Evolutionary conservation across 2,113 vertebrate genomes (phyloP).

Genomic region (Myotis yumanensis): DNA sequence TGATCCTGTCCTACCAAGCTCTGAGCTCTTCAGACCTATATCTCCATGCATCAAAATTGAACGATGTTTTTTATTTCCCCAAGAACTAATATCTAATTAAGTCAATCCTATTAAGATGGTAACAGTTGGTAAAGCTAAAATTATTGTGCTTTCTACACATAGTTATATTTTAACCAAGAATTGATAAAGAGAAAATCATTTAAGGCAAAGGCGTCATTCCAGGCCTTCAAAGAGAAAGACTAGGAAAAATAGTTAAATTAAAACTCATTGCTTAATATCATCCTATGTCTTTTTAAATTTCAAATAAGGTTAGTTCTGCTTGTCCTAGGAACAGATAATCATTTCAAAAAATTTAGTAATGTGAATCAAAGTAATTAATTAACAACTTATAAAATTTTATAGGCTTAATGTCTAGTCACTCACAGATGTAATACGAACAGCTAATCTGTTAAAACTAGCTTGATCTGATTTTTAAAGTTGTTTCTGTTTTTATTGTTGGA

Average conservation of each 20-base stretch:
- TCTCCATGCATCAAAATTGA: background rate
- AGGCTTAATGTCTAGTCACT: background rate
- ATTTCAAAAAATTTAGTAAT: slow-evolving; percentile 31
- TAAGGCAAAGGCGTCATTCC: background rate
- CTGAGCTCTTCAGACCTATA: background rate
- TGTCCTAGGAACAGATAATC: background rate
- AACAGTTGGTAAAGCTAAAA: background rate
- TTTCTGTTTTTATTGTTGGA: background rate
- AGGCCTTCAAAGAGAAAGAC: background rate
- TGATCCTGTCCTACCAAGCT: background rate
- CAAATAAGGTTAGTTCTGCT: background rate
- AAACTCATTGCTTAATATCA: background rate
- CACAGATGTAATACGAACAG: background rate
- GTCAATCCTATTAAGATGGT: background rate
- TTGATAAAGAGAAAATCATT: background rate
- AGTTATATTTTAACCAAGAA: background rate
- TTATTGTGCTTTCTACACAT: background rate
- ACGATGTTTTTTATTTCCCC: background rate
- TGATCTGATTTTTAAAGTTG: slow-evolving; percentile 12
- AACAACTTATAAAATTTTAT: slow-evolving; percentile 10
- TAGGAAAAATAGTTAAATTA: slow-evolving; percentile 4
- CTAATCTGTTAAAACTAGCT: slow-evolving; percentile 30
- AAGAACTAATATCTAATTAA: slow-evolving; percentile 15
- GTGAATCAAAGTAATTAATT: slow-evolving; percentile 23
- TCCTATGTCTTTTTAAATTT: slow-evolving; percentile 7